phyloP scores from a whole-genome alignment of 2,888 invertebrate genomes.

The Augiades crinisus region DNA sequence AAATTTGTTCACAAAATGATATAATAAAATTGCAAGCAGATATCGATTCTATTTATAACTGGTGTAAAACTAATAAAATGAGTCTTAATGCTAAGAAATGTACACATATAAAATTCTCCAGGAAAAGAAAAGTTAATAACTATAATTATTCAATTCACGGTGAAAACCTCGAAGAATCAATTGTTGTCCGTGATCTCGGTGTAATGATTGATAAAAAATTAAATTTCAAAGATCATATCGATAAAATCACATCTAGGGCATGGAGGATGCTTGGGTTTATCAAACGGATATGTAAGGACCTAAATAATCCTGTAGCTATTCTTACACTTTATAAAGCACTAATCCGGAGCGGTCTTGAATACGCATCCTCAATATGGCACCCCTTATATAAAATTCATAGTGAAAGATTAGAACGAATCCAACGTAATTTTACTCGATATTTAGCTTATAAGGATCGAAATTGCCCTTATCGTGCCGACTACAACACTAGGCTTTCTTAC shows the following conservation, averaged over 20 bases:
- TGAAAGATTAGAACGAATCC: background rate
- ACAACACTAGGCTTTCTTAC: background rate
- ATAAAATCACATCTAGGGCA: background rate
- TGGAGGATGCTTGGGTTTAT: background rate
- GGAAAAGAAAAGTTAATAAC: background rate
- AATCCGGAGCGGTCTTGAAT: background rate
- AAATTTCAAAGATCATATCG: background rate
- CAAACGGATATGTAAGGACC: background rate
- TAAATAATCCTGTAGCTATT: background rate
- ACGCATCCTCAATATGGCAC: background rate
- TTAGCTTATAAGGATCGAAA: background rate
- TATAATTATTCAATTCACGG: background rate
- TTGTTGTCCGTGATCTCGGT: background rate
- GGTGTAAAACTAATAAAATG: background rate
- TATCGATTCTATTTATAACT: background rate
- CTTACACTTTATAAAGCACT: background rate
- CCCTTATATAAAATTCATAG: background rate
- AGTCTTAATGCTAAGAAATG: background rate
- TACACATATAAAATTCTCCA: background rate
- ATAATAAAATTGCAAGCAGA: background rate
- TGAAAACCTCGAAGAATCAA: background rate
- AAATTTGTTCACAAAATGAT: background rate
- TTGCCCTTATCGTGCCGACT: background rate
- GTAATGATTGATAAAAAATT: background rate
- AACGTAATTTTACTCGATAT: background rate